Evolutionary conservation across 1,140 invertebrate species (phyloP), one percentile per base, ranked within the genome.

Genomic region (Drosophila carrolli): DNA sequence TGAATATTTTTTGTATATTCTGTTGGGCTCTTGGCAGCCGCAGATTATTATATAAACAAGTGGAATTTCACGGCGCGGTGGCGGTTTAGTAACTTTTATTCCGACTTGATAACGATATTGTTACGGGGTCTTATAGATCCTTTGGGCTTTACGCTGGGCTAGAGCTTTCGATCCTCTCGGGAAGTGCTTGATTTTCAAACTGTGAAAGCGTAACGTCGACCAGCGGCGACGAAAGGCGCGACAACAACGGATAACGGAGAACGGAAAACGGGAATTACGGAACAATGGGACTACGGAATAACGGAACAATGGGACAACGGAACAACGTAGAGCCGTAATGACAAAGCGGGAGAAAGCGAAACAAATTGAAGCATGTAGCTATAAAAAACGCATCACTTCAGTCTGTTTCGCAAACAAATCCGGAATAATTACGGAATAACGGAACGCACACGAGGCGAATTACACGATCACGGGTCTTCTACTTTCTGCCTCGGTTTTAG

Each of bases 401-500:
- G 63, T 65, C 65, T 88, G 78, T 79, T 83, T 88, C 83, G 78
- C 65, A 58, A 54, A 72, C 78, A 79, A 67, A 63, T 61, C 54
- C 48, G 59, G 67, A 76, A 76, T 71, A 59, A 71, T 76, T 57
- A 67, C 63, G 56, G 75, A 76, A 71, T 50, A 76, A 79, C 70
- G 75, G 71, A 75, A 71, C 81, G 85, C 83, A 81, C 83, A 86
- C 84, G 83, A 86, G 83, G 83, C 79, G 86, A 88, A 86, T 86
- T 86, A 86, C 83, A 86, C 83, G 84, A 88, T 88, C 85, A 78
- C 85, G 80, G 71, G 60, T 70, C 78, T 83, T 88, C 84, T 85
- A 54, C 70, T 75, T 60, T 70, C 58, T 78, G 79, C 83, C 70
- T 75, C 70, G 75, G 82, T 76, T 78, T 73, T 77, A 63, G 62